Conservation (phyloP, 2,113 vertebrate species). For the Patagioenas fasciata region DNA sequence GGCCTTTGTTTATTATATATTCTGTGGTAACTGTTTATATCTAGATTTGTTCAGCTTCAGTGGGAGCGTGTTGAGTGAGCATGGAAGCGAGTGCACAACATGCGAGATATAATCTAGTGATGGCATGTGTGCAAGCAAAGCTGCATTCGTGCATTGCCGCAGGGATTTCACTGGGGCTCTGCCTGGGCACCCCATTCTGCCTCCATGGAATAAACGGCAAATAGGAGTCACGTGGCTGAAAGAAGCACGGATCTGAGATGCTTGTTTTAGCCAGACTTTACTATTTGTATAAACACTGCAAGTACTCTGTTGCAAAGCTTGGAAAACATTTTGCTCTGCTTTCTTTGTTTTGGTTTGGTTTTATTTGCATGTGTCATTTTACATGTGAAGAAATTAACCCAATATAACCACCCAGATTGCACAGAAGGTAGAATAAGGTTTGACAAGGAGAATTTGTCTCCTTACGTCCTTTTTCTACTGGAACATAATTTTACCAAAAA, state of each 20-base stretch:
- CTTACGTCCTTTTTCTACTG: neutral
- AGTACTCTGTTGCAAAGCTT: conserved; percentile 34
- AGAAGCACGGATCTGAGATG: conserved; percentile 22
- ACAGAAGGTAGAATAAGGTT: neutral
- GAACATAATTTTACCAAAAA: neutral
- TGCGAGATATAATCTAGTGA: conserved; percentile 20
- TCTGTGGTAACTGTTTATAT: conserved; percentile 23
- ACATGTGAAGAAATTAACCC: neutral
- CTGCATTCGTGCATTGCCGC: neutral
- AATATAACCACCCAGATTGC: neutral
- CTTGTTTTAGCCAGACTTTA: conserved; percentile 48
- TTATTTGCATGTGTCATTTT: conserved; percentile 41
- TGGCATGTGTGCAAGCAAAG: conserved; percentile 4
- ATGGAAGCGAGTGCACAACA: neutral
- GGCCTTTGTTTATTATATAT: conserved; percentile 1
- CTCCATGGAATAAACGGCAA: conserved; percentile 12
- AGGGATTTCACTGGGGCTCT: conserved; percentile 16
- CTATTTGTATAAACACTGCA: conserved; percentile 50
- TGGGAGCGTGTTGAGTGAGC: neutral
- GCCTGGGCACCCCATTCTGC: conserved; percentile 25
- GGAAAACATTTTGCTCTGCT: conserved; percentile 42
- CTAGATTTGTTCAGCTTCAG: neutral
- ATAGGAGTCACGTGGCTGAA: conserved; percentile 20
- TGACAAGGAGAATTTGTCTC: neutral
- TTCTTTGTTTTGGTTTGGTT: conserved; percentile 45